Base-by-base conservation (phyloP, 2,888 invertebrate genomes). In the Cerastis leucographa region DNA sequence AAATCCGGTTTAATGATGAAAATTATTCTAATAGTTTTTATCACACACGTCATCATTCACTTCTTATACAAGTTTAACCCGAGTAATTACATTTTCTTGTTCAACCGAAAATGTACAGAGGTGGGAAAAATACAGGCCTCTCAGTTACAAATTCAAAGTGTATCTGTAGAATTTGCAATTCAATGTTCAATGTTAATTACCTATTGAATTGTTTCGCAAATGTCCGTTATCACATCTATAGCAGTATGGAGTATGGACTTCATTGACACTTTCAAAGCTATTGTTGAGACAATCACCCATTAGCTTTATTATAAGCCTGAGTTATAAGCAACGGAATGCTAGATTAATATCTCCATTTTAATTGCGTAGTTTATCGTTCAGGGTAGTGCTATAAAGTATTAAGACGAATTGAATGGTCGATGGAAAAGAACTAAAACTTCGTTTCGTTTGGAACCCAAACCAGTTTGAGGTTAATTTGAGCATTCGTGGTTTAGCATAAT, bases 121-220 rank as follows among this genome's bases (percentile, higher is more conserved):
- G 69, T 72, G 66, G 35, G 3, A 61, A 71, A 71, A 68, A 62
- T 56, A 12, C 44, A 64, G 79, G 80, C 83, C 71, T 66, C 75
- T 75, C 61, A 69, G 61, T 73, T 66, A 78, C 35, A 71, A 78
- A 78, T 78, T 80, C 74, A 73, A 73, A 76, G 69, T 72, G 42
- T 80, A 73, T 68, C 68, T 72, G 56, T 69, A 71, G 49, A 70
- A 89, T 90, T 88, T 87, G 81, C 88, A 89, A 88, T 88, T 89
- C 85, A 90, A 88, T 89, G 79, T 67, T 74, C 78, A 84, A 88
- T 87, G 85, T 87, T 89, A 90, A 90, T 89, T 89, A 81, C 78
- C 75, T 74, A 85, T 90, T 89, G 83, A 87, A 87, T 85, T 84
- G 87, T 85, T 87, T 81, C 62, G 64, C 68, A 66, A 81, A 83